Evolutionary conservation across 2,113 vertebrate genomes (phyloP), one percentile per base, ranked within the genome.

Genomic region (Xenus cinereus): DNA sequence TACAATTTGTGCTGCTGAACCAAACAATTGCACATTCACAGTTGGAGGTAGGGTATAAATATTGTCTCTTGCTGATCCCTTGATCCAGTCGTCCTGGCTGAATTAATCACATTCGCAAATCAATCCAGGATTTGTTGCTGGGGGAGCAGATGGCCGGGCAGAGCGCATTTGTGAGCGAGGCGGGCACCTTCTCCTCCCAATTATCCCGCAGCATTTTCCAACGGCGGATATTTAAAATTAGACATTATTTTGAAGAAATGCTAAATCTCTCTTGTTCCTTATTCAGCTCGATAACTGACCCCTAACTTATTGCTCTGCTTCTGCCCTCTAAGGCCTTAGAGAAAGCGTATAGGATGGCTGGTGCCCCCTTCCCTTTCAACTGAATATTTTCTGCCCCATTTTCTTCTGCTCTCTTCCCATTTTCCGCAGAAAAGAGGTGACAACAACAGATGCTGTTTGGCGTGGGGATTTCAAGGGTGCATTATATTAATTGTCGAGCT

Each of bases 121-220:
- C 84, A 95, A 54, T 66, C 87, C 91, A 45, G 95, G 96, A 95
- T 97, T 97, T 95, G 96, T 8, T 62, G 95, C 92, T 20, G 84
- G 30, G 12, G 3, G 80, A 95, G 91, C 96, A 97, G 97, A 97
- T 97, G 97, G 97, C 86, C 32, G 19, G 66, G 86, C 95, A 81
- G 92, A 12, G 88, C 45, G 82, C 43, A 13, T 14, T 59, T 19
- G 37, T 8, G 67, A 91, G 67, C 63, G 22, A 48, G 88, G 62
- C 64, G 0, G 72, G 43, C 66, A 41, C 28, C 0, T 75, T 74
- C 66, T 81, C 76, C 80, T 90, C 72, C 69, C 90, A 87, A 3
- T 91, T 94, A 92, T 43, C 83, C 92, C 64, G 32, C 69, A 75
- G 64, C 63, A 17, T 78, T 81, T 93, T 84, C 88, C 83, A 84